Conservation (phyloP, 2,797 vertebrate species). For the Leptodactylus fallax region DNA sequence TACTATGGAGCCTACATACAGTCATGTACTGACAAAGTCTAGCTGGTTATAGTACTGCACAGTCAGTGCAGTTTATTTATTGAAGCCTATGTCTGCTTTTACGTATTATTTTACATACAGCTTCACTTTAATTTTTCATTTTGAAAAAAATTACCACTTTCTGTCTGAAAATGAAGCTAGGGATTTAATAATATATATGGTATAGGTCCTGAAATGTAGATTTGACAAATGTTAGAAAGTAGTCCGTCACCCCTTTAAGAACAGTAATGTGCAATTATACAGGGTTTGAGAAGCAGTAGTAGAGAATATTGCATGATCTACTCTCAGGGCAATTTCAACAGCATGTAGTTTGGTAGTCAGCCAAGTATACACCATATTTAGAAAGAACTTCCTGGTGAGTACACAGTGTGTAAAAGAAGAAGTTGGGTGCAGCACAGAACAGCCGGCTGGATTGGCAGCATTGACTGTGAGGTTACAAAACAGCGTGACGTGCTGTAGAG, state of each 20-base stretch:
- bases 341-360: constrained; percentile 33
- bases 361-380: constrained; percentile 59
- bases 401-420: constrained; percentile 60
- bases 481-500: constrained; percentile 51
- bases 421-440: constrained; percentile 54
- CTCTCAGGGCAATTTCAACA: constrained; percentile 17
- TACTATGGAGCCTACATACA: too few species aligned
- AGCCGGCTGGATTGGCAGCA: constrained; percentile 45
- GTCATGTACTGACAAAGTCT: background rate
- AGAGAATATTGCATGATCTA: constrained; percentile 47
- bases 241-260: background rate
- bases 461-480: constrained; percentile 48
- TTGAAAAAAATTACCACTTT: background rate
- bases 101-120: background rate
- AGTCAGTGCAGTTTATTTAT: background rate
- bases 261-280: constrained; percentile 8
- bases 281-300: constrained; percentile 10
- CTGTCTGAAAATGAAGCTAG: background rate
- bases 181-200: background rate
- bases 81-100: background rate
- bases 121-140: background rate
- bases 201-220: background rate
- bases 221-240: background rate
- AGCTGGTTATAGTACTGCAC: background rate
- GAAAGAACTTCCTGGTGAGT: constrained; percentile 60